Percentiles rank a stretch among this genome's conserved stretches.
Evolutionary conservation across 2,113 vertebrate genomes (phyloP).

Genomic region (Corapipo altera): DNA sequence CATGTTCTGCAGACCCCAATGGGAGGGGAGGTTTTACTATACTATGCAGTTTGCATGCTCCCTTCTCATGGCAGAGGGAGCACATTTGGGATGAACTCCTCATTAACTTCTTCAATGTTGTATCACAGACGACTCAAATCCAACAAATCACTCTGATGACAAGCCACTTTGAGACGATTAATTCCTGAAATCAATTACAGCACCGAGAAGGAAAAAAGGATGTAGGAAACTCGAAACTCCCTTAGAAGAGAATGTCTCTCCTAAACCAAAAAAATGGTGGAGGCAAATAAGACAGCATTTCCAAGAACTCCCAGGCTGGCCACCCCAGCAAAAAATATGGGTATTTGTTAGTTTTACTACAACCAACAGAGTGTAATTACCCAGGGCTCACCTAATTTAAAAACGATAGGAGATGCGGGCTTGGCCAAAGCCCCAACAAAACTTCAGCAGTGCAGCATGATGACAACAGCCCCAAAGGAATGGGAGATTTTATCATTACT

Average conservation of each 20-base stretch:
- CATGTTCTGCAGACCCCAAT: rapidly evolving
- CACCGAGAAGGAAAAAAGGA: neutral
- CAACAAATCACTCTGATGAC: neutral
- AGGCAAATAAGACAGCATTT: neutral
- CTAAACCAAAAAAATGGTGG: neutral
- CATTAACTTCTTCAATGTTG: neutral
- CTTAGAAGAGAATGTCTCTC: neutral
- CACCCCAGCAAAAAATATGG: neutral
- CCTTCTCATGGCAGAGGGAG: neutral
- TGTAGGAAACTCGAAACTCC: neutral
- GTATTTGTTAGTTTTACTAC: neutral
- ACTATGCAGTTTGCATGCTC: neutral
- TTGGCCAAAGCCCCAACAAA: neutral
- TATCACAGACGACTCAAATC: neutral
- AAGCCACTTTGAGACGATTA: neutral
- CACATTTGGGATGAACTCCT: neutral
- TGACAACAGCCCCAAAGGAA: neutral
- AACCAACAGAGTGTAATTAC: neutral
- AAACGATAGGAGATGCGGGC: rapidly evolving
- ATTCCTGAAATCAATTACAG: neutral
- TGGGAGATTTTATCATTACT: neutral
- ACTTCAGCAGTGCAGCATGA: neutral
- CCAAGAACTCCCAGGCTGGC: neutral
- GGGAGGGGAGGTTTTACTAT: neutral
- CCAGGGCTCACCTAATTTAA: neutral